These are phyloP conservation scores for Platycercus adscitus DNA, from an alignment of 2,113 vertebrate genomes.

Conservation along the genomic window DNA sequence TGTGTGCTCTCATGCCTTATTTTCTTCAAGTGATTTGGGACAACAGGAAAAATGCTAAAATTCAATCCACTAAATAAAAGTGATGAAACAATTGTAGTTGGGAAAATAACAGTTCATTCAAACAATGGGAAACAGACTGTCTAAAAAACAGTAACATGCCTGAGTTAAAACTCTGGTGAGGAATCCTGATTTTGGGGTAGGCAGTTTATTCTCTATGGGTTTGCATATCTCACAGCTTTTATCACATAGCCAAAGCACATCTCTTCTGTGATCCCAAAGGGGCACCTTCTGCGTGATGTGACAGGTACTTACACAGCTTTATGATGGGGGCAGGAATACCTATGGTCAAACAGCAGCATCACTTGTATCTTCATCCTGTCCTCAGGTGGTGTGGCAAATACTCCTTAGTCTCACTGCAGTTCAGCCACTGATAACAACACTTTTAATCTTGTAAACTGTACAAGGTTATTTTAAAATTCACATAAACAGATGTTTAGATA, in stretches of 20 bases:
- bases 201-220: background rate
- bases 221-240: background rate
- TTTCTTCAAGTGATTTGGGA: background rate
- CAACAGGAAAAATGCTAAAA: background rate
- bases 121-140: background rate
- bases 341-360: background rate
- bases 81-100: background rate
- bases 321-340: background rate
- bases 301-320: background rate
- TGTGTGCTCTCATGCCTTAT: background rate
- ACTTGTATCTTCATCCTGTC: background rate
- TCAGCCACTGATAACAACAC: background rate
- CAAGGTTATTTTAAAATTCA: background rate
- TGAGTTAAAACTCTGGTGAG: background rate
- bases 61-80: background rate
- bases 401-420: background rate
- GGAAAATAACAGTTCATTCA: background rate
- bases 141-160: background rate
- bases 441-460: background rate
- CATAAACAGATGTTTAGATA: background rate
- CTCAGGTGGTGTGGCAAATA: accelerated
- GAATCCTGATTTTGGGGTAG: background rate
- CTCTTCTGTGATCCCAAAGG: background rate
- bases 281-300: background rate
- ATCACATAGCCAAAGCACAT: background rate